Conservation (phyloP, 1,140 invertebrate genomes). For the Solenopsis invicta region DNA sequence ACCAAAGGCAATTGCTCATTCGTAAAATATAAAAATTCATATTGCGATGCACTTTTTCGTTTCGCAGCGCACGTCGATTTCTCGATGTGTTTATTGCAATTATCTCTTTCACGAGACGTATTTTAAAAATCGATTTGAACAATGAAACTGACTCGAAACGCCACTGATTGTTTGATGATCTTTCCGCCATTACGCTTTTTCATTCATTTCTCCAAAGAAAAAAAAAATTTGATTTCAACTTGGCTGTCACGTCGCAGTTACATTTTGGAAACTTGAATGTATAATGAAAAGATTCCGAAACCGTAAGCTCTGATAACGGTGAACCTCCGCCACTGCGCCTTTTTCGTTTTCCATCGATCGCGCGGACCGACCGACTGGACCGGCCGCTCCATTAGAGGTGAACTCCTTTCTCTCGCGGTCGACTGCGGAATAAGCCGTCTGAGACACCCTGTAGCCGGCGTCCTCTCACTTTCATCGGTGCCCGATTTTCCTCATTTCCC, state of each 20-base stretch:
- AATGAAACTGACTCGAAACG: background rate
- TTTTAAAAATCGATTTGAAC: background rate
- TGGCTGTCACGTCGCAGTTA: background rate
- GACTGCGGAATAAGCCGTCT: slow-evolving; percentile 49
- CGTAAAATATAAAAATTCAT: slow-evolving; percentile 4
- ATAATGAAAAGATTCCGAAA: background rate
- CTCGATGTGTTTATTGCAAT: background rate
- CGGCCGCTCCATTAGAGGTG: slow-evolving; percentile 18
- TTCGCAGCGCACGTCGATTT: background rate
- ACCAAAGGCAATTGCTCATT: background rate
- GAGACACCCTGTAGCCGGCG: slow-evolving; percentile 72
- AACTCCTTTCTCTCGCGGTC: slow-evolving; percentile 68
- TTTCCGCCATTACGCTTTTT: background rate
- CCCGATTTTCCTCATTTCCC: slow-evolving; percentile 81
- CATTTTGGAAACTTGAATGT: background rate
- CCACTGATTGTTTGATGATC: background rate
- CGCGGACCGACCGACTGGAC: background rate
- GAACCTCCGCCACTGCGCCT: background rate
- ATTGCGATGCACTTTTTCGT: background rate
- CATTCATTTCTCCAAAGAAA: too few relatives aligned
- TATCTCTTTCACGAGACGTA: background rate
- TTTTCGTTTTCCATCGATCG: slow-evolving; percentile 41
- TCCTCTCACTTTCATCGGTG: slow-evolving; percentile 80
- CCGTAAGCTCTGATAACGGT: background rate
- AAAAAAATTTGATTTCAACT: background rate